Conservation (phyloP, 2,888 invertebrate genomes). For the Pyrrhopygopsis socrates region DNA sequence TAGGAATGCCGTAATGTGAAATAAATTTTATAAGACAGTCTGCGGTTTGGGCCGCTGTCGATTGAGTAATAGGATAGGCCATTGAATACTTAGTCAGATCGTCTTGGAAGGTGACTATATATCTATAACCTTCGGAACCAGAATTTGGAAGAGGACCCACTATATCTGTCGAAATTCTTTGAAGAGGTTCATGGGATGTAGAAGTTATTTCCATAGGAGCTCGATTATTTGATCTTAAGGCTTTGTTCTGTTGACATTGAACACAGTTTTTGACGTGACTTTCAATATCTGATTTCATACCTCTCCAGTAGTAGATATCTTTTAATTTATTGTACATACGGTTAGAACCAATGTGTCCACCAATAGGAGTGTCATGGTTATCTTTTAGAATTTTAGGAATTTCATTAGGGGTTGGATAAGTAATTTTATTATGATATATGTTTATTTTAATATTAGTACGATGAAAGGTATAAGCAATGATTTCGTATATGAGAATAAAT, state of each 20-base stretch:
- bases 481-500: slow-evolving; percentile 72
- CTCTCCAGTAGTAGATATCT: slow-evolving; percentile 47
- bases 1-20: slow-evolving; percentile 49
- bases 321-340: slow-evolving; percentile 45
- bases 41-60: no score
- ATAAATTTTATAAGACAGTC: no score
- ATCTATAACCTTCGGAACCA: no score
- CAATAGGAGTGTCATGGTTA: slow-evolving; percentile 65
- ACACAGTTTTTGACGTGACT: slow-evolving; percentile 42
- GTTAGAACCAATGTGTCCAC: slow-evolving; percentile 44
- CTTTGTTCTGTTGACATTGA: no score
- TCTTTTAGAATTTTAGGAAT: slow-evolving; percentile 49
- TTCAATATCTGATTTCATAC: slow-evolving; percentile 49
- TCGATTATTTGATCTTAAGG: not conserved
- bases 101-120: no score
- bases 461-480: slow-evolving; percentile 72
- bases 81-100: no score
- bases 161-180: no score
- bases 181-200: no score
- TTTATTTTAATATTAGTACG: slow-evolving; percentile 74
- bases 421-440: slow-evolving; percentile 66
- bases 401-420: slow-evolving; percentile 55
- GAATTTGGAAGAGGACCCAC: no score
- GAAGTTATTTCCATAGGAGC: slow-evolving; percentile 81
- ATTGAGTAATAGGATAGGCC: no score